Evolutionary conservation across 2,113 vertebrate species (phyloP).

Genomic region (Ictidomys tridecemlineatus): DNA sequence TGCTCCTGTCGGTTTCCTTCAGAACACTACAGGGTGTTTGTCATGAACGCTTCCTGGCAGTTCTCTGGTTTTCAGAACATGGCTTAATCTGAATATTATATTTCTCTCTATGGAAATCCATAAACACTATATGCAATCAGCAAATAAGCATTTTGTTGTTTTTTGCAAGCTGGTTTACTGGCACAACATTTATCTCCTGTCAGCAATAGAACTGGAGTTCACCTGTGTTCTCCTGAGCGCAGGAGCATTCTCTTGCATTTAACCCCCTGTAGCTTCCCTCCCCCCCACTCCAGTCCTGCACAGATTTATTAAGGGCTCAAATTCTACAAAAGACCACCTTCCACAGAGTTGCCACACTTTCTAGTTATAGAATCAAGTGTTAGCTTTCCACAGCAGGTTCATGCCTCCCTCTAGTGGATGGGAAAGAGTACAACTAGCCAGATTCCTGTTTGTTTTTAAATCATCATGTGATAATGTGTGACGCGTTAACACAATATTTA

Average conservation of each 20-base stretch:
- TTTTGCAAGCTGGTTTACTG: neutral
- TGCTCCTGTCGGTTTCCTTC: neutral
- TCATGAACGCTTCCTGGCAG: neutral
- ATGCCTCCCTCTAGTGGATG: constrained; percentile 76
- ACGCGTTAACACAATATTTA: neutral
- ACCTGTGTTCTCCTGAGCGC: neutral
- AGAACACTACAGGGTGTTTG: neutral
- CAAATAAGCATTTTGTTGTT: neutral
- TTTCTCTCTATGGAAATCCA: neutral
- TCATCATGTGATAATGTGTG: neutral
- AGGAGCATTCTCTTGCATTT: neutral
- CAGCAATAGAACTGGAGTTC: neutral
- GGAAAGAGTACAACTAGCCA: constrained; percentile 15
- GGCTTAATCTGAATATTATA: neutral
- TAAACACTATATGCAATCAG: neutral
- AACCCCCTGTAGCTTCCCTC: neutral
- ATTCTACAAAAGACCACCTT: neutral
- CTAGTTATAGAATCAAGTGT: neutral
- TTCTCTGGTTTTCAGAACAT: neutral
- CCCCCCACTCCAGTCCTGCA: neutral
- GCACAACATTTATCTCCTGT: neutral
- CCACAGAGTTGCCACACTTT: neutral
- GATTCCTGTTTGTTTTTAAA: constrained; percentile 25
- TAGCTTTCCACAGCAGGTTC: constrained; percentile 35
- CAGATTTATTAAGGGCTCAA: neutral